Base-by-base conservation (phyloP, 2,888 invertebrate genomes). In the Leptarthrus brevirostris region DNA sequence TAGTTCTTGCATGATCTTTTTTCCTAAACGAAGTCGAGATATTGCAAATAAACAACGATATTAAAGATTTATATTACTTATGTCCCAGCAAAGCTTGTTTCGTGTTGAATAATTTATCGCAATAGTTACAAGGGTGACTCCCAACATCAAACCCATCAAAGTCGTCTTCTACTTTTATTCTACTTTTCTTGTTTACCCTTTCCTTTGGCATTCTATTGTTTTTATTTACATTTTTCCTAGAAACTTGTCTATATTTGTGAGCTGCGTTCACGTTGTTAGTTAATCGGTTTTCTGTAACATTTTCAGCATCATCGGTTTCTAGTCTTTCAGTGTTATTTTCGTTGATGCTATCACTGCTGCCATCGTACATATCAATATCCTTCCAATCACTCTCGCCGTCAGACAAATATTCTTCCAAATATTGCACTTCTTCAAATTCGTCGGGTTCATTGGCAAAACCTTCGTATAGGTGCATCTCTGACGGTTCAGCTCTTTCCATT, bases 1-100 rank as follows among this genome's bases (percentile, higher is more conserved):
- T 77, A 16, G 72, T 61, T 30, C 72, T 61, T 20, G 73, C 64
- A 73, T 80, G 80, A 0, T 66, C 49, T 3, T 72, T 47, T 56
- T 72, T 77, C 54, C 79, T 79, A 40, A 14, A 77, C n/a, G n/a
- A n/a, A n/a, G n/a, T n/a, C n/a, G n/a, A n/a, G n/a, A n/a, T n/a
- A n/a, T n/a, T n/a, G n/a, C n/a, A n/a, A n/a, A n/a, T n/a, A n/a
- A n/a, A n/a, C n/a, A n/a, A n/a, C n/a, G n/a, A n/a, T n/a, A n/a
- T n/a, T n/a, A n/a, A n/a, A n/a, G n/a, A n/a, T n/a, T n/a, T n/a
- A n/a, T n/a, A n/a, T 30, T 54, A 77, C 78, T 53, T 74, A 26
- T 77, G 77, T 2, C 40, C 66, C 3, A 36, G 44, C 52, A 77
- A 70, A 18, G 74, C 66, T 0, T 47, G 22, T 74, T 47, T 61